Percentiles rank a stretch among this genome's conserved stretches.
Evolutionary conservation across 2,888 invertebrate species (phyloP).

Genomic region (Drosophila setosimentum): DNA sequence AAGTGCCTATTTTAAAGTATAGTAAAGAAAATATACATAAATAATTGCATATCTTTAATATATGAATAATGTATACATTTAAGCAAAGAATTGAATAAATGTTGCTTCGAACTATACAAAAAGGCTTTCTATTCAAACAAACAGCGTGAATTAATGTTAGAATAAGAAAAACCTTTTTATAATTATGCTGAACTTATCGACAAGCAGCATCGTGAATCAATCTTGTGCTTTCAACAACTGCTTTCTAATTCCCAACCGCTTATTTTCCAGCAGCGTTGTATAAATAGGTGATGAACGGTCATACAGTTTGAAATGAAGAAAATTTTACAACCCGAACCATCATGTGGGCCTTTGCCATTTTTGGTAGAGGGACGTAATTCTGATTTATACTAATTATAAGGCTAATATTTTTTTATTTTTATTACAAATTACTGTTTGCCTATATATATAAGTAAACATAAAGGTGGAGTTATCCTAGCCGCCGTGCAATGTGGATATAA

Average conservation of each 20-base stretch:
- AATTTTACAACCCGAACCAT: slow-evolving; percentile 67
- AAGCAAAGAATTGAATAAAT: slow-evolving; percentile 79
- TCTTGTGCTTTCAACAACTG: neutral
- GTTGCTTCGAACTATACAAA: slow-evolving; percentile 62
- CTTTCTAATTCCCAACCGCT: slow-evolving; percentile 58
- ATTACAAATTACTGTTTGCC: neutral
- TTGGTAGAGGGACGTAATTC: slow-evolving; percentile 77
- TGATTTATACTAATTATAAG: slow-evolving; percentile 48
- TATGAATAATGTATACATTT: slow-evolving; percentile 61
- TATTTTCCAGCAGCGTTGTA: neutral
- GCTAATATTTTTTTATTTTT: slow-evolving; percentile 11
- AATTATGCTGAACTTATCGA: neutral
- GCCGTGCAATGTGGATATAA: slow-evolving; percentile 94
- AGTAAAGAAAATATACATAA: slow-evolving; percentile 58
- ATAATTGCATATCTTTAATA: slow-evolving; percentile 61
- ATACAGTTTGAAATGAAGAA: slow-evolving; percentile 49
- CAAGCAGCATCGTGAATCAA: neutral
- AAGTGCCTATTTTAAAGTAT: slow-evolving; percentile 73
- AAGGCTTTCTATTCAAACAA: neutral
- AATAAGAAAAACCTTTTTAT: neutral
- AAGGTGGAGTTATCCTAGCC: slow-evolving; percentile 86
- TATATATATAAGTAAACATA: slow-evolving; percentile 1
- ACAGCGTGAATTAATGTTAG: neutral
- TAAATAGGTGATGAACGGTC: slow-evolving; percentile 11
- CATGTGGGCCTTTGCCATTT: slow-evolving; percentile 76